A percentile compares a stretch with the other conserved stretches of the same genome.
phyloP scores from a whole-genome alignment of 1,140 invertebrate genomes.

The Zeugodacus cucurbitae region DNA sequence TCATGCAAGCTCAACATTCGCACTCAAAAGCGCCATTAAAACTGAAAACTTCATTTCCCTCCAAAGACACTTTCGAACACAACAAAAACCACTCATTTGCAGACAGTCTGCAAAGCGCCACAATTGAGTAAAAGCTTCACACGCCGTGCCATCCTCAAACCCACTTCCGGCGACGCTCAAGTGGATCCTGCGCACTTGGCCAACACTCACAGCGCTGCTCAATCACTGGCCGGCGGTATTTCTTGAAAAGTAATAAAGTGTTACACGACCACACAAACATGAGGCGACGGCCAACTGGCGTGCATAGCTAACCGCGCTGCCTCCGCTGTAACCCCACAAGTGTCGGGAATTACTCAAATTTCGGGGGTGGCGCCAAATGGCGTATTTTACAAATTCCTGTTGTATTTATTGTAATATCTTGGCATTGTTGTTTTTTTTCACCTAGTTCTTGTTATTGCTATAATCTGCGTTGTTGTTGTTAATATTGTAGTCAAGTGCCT shows the following conservation, averaged over 20 bases:
- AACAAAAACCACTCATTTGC: neutral
- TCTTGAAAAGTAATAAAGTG: slow-evolving; percentile 35
- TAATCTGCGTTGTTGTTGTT: neutral
- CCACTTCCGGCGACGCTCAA: slow-evolving; percentile 15
- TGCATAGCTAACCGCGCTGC: neutral
- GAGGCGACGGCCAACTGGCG: neutral
- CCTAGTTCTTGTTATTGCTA: neutral
- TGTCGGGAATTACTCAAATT: slow-evolving; percentile 23
- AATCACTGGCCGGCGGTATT: slow-evolving; percentile 36
- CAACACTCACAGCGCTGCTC: neutral
- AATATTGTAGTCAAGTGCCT: neutral
- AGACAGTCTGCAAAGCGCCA: neutral
- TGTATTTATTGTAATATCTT: slow-evolving; percentile 17
- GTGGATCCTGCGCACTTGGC: neutral
- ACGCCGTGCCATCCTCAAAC: neutral
- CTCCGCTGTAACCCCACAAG: neutral
- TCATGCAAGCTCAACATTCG: neutral
- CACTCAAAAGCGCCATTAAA: neutral
- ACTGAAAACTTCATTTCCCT: neutral
- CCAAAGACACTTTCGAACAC: neutral
- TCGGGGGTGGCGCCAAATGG: slow-evolving; percentile 43
- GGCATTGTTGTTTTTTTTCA: slow-evolving; percentile 36
- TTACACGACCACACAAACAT: neutral
- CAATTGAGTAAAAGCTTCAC: slow-evolving; percentile 2
- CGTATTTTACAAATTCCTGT: slow-evolving; percentile 14